Base-by-base conservation (phyloP, 1,140 invertebrate species). In the Radopholus similis region DNA sequence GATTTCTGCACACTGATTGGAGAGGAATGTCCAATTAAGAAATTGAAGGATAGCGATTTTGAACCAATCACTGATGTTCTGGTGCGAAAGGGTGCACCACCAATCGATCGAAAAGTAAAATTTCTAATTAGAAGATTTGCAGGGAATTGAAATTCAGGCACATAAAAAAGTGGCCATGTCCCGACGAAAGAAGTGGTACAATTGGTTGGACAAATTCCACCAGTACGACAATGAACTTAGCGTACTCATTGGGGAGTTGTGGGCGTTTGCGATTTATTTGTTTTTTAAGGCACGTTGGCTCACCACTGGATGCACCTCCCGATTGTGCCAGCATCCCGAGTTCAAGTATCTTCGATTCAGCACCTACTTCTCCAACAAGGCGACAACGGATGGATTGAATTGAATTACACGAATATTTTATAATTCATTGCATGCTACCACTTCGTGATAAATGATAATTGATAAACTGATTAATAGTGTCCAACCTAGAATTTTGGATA, bases 291-390 rank as follows among this genome's bases (percentile, higher is more conserved):
- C 59, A 9, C n/a, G 59, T 4, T 62, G 59, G 59, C 21, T 62
- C 32, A 62, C 59, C 49, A 62, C 59, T n/a, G 59, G 59, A 26
- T 62, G 59, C 5, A 49, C 37, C 30, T 51, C 47, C 30, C 47
- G 21, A 11, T 28, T 28, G 3, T 51, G 47, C 15, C 47, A 51
- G 30, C 47, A 51, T 15, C 47, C 23, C n/a, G 47, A 51, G 23
- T 51, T 51, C 47, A 51, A 51, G 30, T 51, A 26, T 23, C 47
- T 51, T 15, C 47, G 47, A 26, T 51, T 51, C 47, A 51, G 30
- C 30, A 21, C 30, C 11, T 51, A 51, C 15, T 51, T 28, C 30
- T 51, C 47, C 23, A 51, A 51, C 23, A 23, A 15, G 9, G 21
- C 23, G 23, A n/a, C n/a, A n/a, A n/a, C n/a, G n/a, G n/a, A n/a